Base-by-base conservation (phyloP, 2,888 invertebrate species). In the Ophioninae sp. region DNA sequence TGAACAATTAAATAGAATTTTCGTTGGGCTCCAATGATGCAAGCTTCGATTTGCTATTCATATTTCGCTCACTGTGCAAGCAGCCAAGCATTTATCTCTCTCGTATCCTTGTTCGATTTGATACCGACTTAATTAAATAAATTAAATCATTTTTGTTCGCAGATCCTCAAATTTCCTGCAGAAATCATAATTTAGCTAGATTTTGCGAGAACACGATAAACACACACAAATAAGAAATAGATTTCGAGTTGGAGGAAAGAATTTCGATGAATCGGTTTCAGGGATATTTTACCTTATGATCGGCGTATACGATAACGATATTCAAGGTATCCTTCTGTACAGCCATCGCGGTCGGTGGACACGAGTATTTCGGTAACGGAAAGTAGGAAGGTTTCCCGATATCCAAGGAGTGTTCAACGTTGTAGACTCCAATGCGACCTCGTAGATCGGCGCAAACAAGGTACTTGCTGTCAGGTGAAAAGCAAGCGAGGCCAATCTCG, bases 281-380 rank as follows among this genome's bases (percentile, higher is more conserved):
- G 17, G 72, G 63, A 65, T 39, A 6, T n/a, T 51, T 90, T 92
- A 97, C 97, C 95, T 95, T 96, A 88, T 96, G 96, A 93, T 98
- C 96, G 0, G 97, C 94, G 93, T 97, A 98, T 2, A 95, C 95
- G 10, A 96, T 94, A 51, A 97, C 94, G 8, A 98, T 92, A 64
- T 94, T 94, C 6, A 95, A 94, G 1, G 93, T 93, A 9, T 91
- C 91, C 22, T 94, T 94, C 89, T 96, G 95, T 64, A 98, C 94
- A 0, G 95, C 94, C 86, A 98, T 88, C 0, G 97, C 96, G 0
- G 96, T 96, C 0, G 96, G 96, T 58, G 96, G 94, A 83, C 95
- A 95, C 13, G 93, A 93, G 90, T 97, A 96, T 44, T 94, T 95
- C 0, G 98, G 98, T 86, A 98, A 92, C 73, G 94, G 94, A 82